Evolutionary conservation across 2,797 vertebrate species (phyloP).

Genomic region (Chelonia mydas): DNA sequence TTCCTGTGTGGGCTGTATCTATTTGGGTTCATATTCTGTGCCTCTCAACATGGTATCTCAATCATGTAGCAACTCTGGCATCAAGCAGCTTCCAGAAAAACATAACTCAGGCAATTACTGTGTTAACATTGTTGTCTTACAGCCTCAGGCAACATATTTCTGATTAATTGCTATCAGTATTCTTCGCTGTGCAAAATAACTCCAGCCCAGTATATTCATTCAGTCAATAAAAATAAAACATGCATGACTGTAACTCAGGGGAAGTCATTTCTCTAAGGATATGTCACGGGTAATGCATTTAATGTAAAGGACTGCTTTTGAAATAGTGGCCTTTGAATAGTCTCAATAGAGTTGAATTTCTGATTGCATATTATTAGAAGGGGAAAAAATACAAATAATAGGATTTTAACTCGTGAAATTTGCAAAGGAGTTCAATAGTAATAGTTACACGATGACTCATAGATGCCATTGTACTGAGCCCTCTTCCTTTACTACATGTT

Average conservation of each 20-base stretch:
- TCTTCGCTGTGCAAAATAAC: neutral
- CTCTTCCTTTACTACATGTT: neutral
- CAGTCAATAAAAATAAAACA: neutral
- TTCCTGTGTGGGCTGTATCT: neutral
- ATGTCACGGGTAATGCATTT: neutral
- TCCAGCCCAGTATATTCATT: neutral
- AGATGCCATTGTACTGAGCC: neutral
- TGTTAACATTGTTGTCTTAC: neutral
- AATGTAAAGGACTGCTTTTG: neutral
- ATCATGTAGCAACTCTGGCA: neutral
- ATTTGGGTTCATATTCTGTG: neutral
- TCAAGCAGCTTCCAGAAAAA: neutral
- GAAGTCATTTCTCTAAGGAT: neutral
- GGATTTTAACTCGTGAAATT: neutral
- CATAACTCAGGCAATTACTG: neutral
- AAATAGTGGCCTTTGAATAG: conserved; percentile 3
- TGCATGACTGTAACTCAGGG: neutral
- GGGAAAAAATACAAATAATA: neutral
- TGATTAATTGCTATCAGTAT: neutral
- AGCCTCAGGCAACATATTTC: neutral
- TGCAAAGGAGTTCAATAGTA: neutral
- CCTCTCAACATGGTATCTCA: neutral
- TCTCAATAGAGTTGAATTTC: neutral
- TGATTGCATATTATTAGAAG: neutral
- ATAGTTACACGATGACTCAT: neutral